Conservation (phyloP, 2,113 vertebrate species). For the Plecotus auritus region DNA sequence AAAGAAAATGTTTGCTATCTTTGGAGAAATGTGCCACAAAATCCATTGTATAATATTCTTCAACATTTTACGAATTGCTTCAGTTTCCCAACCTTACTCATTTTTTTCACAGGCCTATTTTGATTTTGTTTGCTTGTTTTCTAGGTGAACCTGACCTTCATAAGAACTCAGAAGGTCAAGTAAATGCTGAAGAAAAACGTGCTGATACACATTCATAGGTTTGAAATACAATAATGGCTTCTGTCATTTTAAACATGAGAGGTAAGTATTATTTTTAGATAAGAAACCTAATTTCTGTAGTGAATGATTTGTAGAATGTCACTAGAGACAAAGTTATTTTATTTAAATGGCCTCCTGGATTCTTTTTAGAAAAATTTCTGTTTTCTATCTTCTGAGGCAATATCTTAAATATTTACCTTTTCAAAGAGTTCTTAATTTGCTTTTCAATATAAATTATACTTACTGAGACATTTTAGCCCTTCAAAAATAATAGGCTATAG, state of each 20-base stretch:
- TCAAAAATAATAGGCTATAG: not conserved
- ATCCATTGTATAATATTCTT: not conserved
- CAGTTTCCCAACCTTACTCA: not conserved
- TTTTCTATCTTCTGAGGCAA: not conserved
- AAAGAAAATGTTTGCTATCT: not conserved
- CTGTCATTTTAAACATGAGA: slow-evolving; percentile 73
- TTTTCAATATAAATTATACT: not conserved
- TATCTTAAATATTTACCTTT: slow-evolving; percentile 36
- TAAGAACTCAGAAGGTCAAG: slow-evolving; percentile 76
- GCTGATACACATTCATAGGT: slow-evolving; percentile 75
- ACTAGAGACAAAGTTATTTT: not conserved
- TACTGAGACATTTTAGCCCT: not conserved
- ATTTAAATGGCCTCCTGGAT: not conserved
- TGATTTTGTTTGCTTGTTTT: slow-evolving; percentile 62
- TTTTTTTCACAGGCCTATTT: not conserved
- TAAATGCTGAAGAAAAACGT: slow-evolving; percentile 76
- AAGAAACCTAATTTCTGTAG: slow-evolving; percentile 13
- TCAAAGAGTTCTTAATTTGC: not conserved
- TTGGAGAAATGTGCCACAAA: not conserved
- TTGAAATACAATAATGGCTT: slow-evolving; percentile 60
- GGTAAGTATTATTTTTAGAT: slow-evolving; percentile 72
- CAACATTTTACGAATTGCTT: not conserved
- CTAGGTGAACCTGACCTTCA: slow-evolving; percentile 78
- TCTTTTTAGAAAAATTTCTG: not conserved
- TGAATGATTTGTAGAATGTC: not conserved